Conservation (phyloP, 2,888 invertebrate species). For the Perdita meconis region DNA sequence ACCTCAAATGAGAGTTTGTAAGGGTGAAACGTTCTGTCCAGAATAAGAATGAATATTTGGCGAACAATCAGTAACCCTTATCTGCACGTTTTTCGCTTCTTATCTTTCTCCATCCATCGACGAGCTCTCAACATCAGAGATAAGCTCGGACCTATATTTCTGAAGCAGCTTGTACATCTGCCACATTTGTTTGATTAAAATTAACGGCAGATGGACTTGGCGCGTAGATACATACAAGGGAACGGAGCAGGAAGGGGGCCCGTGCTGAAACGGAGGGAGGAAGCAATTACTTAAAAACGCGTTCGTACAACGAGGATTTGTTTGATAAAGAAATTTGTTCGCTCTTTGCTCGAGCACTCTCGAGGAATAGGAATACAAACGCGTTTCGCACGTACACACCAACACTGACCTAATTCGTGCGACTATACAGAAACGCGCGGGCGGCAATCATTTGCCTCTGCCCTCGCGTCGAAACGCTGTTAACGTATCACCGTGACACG, state of each 20-base stretch:
- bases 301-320: slow-evolving; percentile 42
- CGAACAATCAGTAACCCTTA: no score
- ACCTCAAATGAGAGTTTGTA: no score
- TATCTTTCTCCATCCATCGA: no score
- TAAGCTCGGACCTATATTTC: not conserved
- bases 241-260: not conserved
- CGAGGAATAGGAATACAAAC: slow-evolving; percentile 50
- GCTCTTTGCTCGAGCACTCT: slow-evolving; percentile 41
- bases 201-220: slow-evolving; percentile 31
- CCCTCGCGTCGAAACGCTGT: slow-evolving; percentile 43
- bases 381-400: slow-evolving; percentile 23
- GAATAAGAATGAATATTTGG: no score
- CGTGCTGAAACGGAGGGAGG: not conserved
- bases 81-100: no score
- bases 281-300: slow-evolving; percentile 58
- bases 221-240: not conserved
- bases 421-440: slow-evolving; percentile 23
- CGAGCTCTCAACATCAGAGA: no score
- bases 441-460: slow-evolving; percentile 49
- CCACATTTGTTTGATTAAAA: slow-evolving; percentile 44
- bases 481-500: slow-evolving; percentile 33
- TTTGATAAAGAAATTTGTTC: slow-evolving; percentile 56
- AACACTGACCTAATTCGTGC: slow-evolving; percentile 51
- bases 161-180: not conserved
- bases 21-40: no score